Evolutionary conservation across 2,113 vertebrate species (phyloP).

Genomic region (Oxyura jamaicensis): DNA sequence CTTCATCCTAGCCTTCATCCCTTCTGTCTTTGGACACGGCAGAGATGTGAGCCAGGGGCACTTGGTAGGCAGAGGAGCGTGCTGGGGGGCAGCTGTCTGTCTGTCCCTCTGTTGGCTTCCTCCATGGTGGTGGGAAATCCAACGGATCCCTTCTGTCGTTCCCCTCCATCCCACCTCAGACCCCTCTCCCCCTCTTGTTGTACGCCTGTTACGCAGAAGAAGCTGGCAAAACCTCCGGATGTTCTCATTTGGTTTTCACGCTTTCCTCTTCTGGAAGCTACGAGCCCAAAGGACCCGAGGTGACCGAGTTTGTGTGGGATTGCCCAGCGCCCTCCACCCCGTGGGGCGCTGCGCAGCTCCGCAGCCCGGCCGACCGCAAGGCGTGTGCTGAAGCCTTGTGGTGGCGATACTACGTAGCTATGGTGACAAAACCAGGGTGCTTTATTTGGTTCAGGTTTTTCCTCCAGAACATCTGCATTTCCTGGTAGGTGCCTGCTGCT

Average conservation of each 20-base stretch:
- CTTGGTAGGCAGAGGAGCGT: not conserved
- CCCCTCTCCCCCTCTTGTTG: fast-evolving
- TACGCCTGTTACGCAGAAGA: not conserved
- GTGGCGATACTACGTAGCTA: not conserved
- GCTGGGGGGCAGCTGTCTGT: fast-evolving
- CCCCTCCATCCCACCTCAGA: not conserved
- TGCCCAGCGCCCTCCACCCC: fast-evolving
- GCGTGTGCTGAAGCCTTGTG: not conserved
- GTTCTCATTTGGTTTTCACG: fast-evolving
- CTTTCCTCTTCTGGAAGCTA: not conserved
- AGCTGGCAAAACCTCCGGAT: not conserved
- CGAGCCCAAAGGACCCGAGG: fast-evolving
- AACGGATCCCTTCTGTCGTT: not conserved
- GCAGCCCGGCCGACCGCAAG: not conserved
- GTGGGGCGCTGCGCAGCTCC: not conserved
- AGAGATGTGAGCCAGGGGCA: fast-evolving
- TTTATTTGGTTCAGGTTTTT: not conserved
- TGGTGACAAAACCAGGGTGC: not conserved
- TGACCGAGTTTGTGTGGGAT: not conserved
- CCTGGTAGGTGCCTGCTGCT: not conserved
- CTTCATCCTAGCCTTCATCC: not conserved
- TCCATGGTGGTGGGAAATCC: not conserved
- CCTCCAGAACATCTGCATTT: conserved; percentile 25
- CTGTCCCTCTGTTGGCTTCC: no score
- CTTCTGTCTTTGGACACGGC: not conserved